Base-by-base conservation (phyloP, 2,797 vertebrate genomes). In the Premnoplex brunnescens region DNA sequence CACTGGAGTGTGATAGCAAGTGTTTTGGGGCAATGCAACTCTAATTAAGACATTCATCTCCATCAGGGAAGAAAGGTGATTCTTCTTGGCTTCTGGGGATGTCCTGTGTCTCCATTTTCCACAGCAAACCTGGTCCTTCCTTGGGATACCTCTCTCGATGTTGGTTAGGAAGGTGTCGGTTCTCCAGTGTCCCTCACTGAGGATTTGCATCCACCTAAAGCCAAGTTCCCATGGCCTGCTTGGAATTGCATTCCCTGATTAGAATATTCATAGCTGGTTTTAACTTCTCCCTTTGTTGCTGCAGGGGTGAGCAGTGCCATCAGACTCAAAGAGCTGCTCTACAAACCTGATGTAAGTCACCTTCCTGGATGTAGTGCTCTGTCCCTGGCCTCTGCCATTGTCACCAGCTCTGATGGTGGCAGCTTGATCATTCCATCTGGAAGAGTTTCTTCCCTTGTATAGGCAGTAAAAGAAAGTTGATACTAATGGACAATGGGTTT, bases 361-460 rank as follows among this genome's bases (percentile, higher is more conserved):
- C 32, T 49, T 48, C 46, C 28, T 1, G 2, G 18, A 34, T 7
- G 2, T 14, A 36, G 15, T 3, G 5, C 59, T 51, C 21, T 46
- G 26, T 60, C 59, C 46, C 34, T 36, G 22, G 14, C 26, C 41
- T 36, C 30, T 48, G 22, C 1, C 3, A 32, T 26, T 74, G 74
- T 68, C 36, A 37, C 54, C 49, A 58, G 43, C 55, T 75, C 43
- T 0, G 6, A 21, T 0, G 6, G 26, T 19, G 24, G 0, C 12
- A 55, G n/a, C 41, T 39, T 39, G 28, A 34, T 54, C 26, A 23
- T 36, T 37, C 28, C 21, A 27, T 23, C 58, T 34, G 54, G 51
- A 30, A 30, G 51, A 15, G 26, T 39, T 51, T 52, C 37, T 56
- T 62, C 71, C 46, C 37, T 60, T 16, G 14, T 6, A 63, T 6